phyloP scores from a whole-genome alignment of 53 echinoderm and acorn worm genomes.

The Echinometra lucunter region DNA sequence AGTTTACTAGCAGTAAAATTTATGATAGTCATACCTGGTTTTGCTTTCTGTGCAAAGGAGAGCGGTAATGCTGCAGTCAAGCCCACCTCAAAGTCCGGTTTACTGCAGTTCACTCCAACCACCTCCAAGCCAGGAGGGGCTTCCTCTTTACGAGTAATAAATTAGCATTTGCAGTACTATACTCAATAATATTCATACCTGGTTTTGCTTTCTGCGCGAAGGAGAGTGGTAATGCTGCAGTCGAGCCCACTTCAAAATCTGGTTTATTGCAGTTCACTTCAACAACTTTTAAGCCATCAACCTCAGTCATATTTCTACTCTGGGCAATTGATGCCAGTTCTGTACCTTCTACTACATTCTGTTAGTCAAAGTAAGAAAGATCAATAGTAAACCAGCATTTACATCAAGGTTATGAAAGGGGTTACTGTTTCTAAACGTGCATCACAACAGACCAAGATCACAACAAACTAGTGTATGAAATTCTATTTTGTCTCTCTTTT shows the following conservation, averaged over 20 bases:
- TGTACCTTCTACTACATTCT: not conserved
- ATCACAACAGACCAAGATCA: too few relatives aligned
- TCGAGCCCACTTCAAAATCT: constrained; percentile 90
- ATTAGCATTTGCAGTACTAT: not conserved
- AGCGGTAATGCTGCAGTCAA: constrained; percentile 83
- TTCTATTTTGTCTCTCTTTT: too few relatives aligned
- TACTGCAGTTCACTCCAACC: constrained; percentile 78
- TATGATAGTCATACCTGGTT: constrained; percentile 76
- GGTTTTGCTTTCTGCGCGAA: constrained; percentile 81
- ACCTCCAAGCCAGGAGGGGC: constrained; percentile 23
- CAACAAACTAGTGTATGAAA: too few relatives aligned
- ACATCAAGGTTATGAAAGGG: not conserved
- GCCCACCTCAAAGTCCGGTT: constrained; percentile 95
- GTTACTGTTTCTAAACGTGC: too few relatives aligned
- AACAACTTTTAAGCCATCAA: constrained; percentile 57
- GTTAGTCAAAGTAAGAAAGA: not conserved
- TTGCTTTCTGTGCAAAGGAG: constrained; percentile 80
- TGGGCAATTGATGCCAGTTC: constrained; percentile 24
- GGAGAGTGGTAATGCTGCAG: constrained; percentile 79
- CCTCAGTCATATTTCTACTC: constrained; percentile 29
- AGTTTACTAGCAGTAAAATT: too few relatives aligned
- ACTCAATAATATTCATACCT: constrained; percentile 56
- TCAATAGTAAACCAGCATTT: not conserved
- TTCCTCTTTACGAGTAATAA: not conserved
- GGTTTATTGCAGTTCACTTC: constrained; percentile 85